These are phyloP conservation scores for Agriopis leucophaearia DNA, from an alignment of 2,888 invertebrate species.

Conservation along the genomic window DNA sequence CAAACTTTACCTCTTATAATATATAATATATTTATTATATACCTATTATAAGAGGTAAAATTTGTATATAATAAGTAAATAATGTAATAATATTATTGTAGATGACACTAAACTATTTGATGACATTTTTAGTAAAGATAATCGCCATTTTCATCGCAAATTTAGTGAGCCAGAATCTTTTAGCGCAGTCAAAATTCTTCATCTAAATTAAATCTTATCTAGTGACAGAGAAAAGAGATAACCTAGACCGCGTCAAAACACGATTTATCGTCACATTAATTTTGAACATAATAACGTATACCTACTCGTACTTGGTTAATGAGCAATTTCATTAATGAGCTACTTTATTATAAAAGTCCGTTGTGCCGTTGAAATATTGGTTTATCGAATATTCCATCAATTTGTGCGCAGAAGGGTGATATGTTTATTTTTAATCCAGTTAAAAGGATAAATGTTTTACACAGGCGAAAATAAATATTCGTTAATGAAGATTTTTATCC, in stretches of 20 bases:
- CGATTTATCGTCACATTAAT: conserved; percentile 18
- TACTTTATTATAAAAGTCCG: conserved; percentile 13
- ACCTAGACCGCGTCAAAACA: too few species aligned
- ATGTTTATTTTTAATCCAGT: conserved; percentile 27
- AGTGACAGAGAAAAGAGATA: too few species aligned
- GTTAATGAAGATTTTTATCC: conserved; percentile 2
- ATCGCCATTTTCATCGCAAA: neutral
- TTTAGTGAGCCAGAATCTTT: neutral
- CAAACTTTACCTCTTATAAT: too few species aligned
- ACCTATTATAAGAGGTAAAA: too few species aligned
- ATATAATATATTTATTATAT: too few species aligned
- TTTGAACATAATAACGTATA: neutral
- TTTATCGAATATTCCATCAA: conserved; percentile 24
- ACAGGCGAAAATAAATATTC: conserved; percentile 12
- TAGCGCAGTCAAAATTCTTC: neutral
- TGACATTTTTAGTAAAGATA: too few species aligned
- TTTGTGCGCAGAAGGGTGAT: conserved; percentile 6
- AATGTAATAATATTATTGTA: too few species aligned
- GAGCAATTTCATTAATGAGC: conserved; percentile 17
- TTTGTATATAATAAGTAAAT: too few species aligned
- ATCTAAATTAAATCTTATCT: too few species aligned
- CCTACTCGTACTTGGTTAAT: neutral
- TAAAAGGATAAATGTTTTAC: conserved; percentile 8
- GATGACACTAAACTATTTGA: too few species aligned
- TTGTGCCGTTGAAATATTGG: conserved; percentile 16